Evolutionary conservation across 1,140 invertebrate genomes (phyloP).

Genomic region (Parapsyche elsis): DNA sequence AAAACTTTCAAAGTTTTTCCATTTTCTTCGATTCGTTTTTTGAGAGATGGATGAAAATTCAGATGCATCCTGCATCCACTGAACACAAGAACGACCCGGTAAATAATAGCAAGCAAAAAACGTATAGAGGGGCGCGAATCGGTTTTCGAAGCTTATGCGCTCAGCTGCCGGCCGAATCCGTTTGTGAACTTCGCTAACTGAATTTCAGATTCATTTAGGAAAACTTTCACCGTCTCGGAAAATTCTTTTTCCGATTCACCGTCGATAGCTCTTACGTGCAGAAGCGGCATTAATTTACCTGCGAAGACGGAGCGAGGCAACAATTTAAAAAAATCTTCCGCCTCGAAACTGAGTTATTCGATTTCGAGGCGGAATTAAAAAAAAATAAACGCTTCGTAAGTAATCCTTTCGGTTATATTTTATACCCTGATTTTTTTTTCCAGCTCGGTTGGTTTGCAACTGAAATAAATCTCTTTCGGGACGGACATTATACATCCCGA

Average conservation of each 20-base stretch:
- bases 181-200: constrained; percentile 45
- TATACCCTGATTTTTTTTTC: not conserved
- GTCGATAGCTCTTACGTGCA: constrained; percentile 14
- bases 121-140: constrained; percentile 23
- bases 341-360: not conserved
- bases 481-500: not conserved
- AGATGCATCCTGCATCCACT: constrained; percentile 28
- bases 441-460: not conserved
- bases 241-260: constrained; percentile 17
- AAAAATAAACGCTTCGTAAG: not conserved
- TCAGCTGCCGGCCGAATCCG: too few relatives aligned
- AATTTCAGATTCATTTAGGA: constrained; percentile 46
- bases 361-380: not conserved
- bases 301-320: not conserved
- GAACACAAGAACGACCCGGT: not conserved
- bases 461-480: constrained; percentile 14
- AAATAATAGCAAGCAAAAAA: constrained; percentile 4
- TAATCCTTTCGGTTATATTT: not conserved
- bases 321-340: constrained; percentile 4
- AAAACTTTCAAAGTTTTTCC: constrained; percentile 5
- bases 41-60: constrained; percentile 32
- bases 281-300: constrained; percentile 18
- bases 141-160: constrained; percentile 43
- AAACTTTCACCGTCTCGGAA: not conserved
- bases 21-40: constrained; percentile 34